These are phyloP conservation scores for Pecten maximus DNA, from an alignment of 2,888 invertebrate genomes.

Conservation along the genomic window DNA sequence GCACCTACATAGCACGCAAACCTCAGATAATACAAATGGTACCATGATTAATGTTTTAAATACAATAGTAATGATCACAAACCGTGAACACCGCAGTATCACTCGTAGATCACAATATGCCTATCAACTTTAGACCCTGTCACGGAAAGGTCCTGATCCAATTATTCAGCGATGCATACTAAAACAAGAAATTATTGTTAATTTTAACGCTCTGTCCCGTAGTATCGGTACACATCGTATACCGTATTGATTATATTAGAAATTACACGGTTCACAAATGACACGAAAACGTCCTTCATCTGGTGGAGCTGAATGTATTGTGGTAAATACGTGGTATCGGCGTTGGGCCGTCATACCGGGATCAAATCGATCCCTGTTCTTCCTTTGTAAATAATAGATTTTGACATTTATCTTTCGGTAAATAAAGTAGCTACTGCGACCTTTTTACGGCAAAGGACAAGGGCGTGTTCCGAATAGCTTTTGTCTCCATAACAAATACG, in stretches of 20 bases:
- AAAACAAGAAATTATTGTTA: too few species aligned
- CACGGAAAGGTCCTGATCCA: too few species aligned
- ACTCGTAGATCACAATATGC: too few species aligned
- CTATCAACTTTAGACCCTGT: too few species aligned
- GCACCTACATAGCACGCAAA: too few species aligned
- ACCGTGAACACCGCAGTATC: too few species aligned
- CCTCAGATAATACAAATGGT: too few species aligned
- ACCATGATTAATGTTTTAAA: too few species aligned
- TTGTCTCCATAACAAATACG: background rate
- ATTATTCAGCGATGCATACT: too few species aligned
- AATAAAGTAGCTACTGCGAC: background rate
- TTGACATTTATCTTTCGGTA: background rate
- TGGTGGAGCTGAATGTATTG: background rate
- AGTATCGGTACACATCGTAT: background rate
- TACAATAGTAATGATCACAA: too few species aligned
- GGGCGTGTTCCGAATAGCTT: background rate
- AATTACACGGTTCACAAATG: background rate
- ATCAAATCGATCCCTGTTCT: background rate
- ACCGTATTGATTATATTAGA: background rate
- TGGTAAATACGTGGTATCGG: background rate
- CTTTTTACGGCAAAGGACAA: background rate
- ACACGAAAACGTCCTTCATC: background rate
- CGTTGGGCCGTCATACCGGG: background rate
- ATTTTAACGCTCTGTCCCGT: background rate
- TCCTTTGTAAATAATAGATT: conserved; percentile 11